phyloP scores from a whole-genome alignment of 2,113 vertebrate genomes.

The Nycticorax nycticorax region DNA sequence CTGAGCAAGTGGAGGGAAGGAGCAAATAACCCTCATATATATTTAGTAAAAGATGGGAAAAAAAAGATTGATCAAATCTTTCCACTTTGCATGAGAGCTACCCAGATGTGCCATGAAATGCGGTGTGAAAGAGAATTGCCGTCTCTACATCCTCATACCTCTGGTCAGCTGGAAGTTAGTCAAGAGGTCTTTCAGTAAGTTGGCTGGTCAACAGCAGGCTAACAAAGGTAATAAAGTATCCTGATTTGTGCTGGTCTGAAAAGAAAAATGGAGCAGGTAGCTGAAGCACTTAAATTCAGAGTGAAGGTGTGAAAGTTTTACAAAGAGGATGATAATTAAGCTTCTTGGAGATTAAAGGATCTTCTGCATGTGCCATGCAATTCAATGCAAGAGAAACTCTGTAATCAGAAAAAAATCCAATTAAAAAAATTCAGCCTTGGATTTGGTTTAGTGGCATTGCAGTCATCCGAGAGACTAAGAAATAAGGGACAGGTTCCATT shows the following conservation, averaged over 20 bases:
- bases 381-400: neutral
- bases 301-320: constrained; percentile 12
- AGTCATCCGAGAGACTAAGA: neutral
- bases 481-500: neutral
- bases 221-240: neutral
- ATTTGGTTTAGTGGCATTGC: neutral
- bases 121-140: neutral
- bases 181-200: neutral
- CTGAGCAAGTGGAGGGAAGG: neutral
- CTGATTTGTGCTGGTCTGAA: neutral
- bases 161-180: neutral
- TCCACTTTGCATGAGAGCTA: neutral
- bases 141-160: neutral
- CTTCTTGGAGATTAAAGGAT: constrained; percentile 23
- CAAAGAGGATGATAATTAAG: constrained; percentile 42
- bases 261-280: neutral
- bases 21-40: neutral
- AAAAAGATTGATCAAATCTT: neutral
- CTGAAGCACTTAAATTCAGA: neutral
- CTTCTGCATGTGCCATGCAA: neutral
- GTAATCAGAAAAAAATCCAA: constrained; percentile 20
- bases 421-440: neutral
- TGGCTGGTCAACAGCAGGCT: neutral
- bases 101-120: neutral
- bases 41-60: neutral